These are phyloP conservation scores for Oriolus oriolus DNA, from an alignment of 2,113 vertebrate species.

Conservation along the genomic window DNA sequence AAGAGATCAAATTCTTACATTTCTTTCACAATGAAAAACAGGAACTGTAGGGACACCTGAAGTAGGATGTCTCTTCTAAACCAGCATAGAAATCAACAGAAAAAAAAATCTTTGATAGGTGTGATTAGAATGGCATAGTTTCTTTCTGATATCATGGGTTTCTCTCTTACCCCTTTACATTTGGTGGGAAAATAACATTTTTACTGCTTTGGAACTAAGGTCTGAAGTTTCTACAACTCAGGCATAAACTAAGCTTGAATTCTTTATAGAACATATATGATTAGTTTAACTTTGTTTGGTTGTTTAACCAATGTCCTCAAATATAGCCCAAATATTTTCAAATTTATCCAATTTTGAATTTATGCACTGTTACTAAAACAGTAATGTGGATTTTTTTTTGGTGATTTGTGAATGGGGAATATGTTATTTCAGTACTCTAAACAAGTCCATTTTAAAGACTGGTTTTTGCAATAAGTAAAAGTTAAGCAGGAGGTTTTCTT, in stretches of 20 bases:
- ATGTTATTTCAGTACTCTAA: background rate
- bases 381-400: background rate
- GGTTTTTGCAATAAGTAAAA: background rate
- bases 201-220: background rate
- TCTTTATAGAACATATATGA: background rate
- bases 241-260: background rate
- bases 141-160: background rate
- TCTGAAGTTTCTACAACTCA: background rate
- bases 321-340: background rate
- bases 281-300: background rate
- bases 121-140: background rate
- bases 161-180: background rate
- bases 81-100: background rate
- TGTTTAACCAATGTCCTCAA: background rate
- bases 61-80: background rate
- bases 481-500: background rate
- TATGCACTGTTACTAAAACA: background rate
- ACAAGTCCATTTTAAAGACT: background rate
- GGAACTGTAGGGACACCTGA: background rate
- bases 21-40: background rate
- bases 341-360: background rate
- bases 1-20: background rate
- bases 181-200: background rate
- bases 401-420: background rate
- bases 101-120: background rate